Percentiles rank a stretch among this genome's conserved stretches.
phyloP scores from a whole-genome alignment of 2,113 vertebrate genomes.

The Chamaetylas fuelleborni region DNA sequence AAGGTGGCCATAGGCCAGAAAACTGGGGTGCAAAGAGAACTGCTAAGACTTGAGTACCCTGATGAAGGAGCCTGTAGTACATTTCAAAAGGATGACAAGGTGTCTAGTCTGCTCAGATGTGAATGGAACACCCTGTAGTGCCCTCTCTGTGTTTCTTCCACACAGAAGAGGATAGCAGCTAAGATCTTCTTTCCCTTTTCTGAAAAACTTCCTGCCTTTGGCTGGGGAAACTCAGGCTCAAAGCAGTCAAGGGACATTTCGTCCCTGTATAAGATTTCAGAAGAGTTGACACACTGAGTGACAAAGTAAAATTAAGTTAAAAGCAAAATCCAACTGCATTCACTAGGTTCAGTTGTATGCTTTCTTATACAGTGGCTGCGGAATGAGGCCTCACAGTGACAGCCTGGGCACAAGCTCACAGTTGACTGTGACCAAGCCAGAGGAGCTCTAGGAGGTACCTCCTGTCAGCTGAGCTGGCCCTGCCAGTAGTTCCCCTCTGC shows the following conservation, averaged over 20 bases:
- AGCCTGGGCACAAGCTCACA: background rate
- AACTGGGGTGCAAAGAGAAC: background rate
- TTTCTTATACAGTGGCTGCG: background rate
- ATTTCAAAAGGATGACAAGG: background rate
- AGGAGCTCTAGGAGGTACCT: background rate
- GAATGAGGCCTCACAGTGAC: fast-evolving
- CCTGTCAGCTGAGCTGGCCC: background rate
- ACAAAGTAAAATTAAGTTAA: background rate
- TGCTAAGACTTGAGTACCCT: background rate
- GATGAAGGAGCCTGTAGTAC: background rate
- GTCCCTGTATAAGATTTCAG: background rate
- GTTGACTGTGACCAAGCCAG: background rate
- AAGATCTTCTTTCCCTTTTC: background rate
- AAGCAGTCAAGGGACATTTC: background rate
- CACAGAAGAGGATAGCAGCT: background rate
- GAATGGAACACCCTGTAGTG: fast-evolving
- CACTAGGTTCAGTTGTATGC: fast-evolving
- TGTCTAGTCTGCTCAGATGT: background rate
- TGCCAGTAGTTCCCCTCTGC: background rate
- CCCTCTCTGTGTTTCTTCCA: background rate
- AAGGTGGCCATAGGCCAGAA: background rate
- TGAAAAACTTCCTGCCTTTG: background rate
- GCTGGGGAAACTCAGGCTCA: background rate
- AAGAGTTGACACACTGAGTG: background rate
- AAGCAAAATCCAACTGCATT: background rate